Percentiles rank a stretch among this genome's conserved stretches.
Conservation (phyloP, 2,113 vertebrate species). For the Psophia crepitans region DNA sequence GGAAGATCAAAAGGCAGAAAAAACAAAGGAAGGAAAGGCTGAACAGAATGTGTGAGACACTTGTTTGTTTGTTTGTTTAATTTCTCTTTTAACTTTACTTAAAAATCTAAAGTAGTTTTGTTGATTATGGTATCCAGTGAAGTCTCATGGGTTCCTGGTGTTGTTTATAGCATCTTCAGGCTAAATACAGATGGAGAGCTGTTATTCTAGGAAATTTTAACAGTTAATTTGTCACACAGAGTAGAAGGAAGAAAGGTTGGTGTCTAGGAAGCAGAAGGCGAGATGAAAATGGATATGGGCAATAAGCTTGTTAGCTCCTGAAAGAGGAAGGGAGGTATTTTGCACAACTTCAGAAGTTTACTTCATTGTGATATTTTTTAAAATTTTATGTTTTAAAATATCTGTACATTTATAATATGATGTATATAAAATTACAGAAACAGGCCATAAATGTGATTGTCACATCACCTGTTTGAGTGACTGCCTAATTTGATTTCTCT, state of each 20-base stretch:
- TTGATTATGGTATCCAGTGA: not conserved
- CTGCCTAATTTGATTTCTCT: not conserved
- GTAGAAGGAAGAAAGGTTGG: not conserved
- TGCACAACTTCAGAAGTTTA: not conserved
- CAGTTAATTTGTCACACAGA: not conserved
- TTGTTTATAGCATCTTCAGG: not conserved
- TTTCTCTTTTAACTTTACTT: not conserved
- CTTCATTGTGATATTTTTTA: not conserved
- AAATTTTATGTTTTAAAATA: not conserved
- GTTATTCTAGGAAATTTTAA: not conserved
- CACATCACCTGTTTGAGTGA: not conserved
- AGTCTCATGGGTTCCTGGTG: not conserved
- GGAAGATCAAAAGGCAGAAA: not conserved
- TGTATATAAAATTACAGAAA: not conserved
- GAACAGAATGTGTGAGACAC: slow-evolving; percentile 52
- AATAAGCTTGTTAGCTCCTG: not conserved
- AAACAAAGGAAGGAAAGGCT: not conserved
- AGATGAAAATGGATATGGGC: not conserved
- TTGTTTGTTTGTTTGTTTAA: not conserved
- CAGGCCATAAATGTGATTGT: not conserved
- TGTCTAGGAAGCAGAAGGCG: not conserved
- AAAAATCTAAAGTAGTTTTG: not conserved
- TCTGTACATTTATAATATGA: not conserved
- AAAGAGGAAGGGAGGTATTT: not conserved
- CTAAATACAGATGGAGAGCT: not conserved